Evolutionary conservation across 1,140 invertebrate genomes (phyloP), one percentile per base, ranked within the genome.

Genomic region (Pemphigus obesinymphae): DNA sequence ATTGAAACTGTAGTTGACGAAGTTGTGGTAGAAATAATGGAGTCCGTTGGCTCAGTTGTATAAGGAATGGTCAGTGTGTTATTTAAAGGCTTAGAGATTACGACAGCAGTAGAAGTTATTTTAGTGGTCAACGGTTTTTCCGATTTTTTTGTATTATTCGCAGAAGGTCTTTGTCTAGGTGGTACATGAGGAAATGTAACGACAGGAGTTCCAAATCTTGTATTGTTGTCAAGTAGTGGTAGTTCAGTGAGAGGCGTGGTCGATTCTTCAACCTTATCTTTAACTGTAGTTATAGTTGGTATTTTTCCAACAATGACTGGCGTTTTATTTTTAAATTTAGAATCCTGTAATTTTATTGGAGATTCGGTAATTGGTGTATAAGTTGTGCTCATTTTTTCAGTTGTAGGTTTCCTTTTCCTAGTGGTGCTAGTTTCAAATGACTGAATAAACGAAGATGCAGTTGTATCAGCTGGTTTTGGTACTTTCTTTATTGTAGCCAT

Each of bases 291-390:
- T 5, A 73, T 83, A 43, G 50, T 55, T 13, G 85, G 85, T n/a
- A 86, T 83, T 83, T 82, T 85, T 15, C 85, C 85, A 10, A 86
- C 85, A 8, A 85, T 82, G 0, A 85, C 82, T n/a, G 85, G 85
- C 4, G 85, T 85, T 50, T 84, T 84, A 55, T 85, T 86, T 82
- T 85, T 86, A 75, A 86, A 86, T 73, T 85, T 86, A 4, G 84
- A 83, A 82, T 86, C 85, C 83, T 85, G 84, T 23, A 85, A 53
- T 15, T 83, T 82, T n/a, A 83, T 17, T 5, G 82, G 29, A 1
- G 83, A 82, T 55, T 82, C 83, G 23, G 63, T 82, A 7, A 53
- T 20, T n/a, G 63, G 48, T 5, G 20, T 68, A 63, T 76, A 43
- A 43, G 63, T 37, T 2, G 73, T 63, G 13, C 31, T 82, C 82